Conservation (phyloP, 1,140 invertebrate genomes). For the Charaxes varanes region DNA sequence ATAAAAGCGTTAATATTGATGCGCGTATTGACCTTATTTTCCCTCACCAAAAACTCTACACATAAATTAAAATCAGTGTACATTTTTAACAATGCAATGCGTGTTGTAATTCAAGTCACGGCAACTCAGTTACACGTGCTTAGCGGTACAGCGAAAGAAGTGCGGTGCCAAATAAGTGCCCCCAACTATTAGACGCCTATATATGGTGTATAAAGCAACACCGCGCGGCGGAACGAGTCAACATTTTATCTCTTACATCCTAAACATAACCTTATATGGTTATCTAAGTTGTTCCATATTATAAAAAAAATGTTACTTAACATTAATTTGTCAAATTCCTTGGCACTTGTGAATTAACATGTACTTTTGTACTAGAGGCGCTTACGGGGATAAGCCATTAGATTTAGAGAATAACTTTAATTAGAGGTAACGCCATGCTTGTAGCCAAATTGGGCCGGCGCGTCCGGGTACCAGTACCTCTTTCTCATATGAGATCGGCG, state of each 20-base stretch:
- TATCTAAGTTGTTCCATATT: conserved; percentile 25
- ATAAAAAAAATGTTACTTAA: no score
- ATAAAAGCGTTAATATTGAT: no score
- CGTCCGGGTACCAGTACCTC: no score
- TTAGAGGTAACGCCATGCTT: no score
- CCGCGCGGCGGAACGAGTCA: conserved; percentile 26
- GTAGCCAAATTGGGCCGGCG: no score
- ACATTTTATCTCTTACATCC: conserved; percentile 40
- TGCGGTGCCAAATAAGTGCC: conserved; percentile 62
- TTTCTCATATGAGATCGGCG: no score
- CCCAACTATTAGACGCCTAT: conserved; percentile 46
- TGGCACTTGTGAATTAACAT: no score
- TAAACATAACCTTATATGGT: conserved; percentile 22
- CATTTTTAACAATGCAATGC: conserved; percentile 11
- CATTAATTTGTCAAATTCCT: no score
- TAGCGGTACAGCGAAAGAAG: conserved; percentile 54
- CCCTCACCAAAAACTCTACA: background rate
- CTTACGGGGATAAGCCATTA: no score
- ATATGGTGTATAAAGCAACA: conserved; percentile 49
- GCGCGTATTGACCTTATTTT: no score
- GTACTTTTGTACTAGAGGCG: no score
- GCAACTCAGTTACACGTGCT: conserved; percentile 47
- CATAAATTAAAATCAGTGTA: background rate
- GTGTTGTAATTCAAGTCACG: conserved; percentile 42
- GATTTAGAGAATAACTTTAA: no score